These are phyloP conservation scores for Reticulitermes lucifugus DNA, from an alignment of 2,888 invertebrate species.

Conservation along the genomic window DNA sequence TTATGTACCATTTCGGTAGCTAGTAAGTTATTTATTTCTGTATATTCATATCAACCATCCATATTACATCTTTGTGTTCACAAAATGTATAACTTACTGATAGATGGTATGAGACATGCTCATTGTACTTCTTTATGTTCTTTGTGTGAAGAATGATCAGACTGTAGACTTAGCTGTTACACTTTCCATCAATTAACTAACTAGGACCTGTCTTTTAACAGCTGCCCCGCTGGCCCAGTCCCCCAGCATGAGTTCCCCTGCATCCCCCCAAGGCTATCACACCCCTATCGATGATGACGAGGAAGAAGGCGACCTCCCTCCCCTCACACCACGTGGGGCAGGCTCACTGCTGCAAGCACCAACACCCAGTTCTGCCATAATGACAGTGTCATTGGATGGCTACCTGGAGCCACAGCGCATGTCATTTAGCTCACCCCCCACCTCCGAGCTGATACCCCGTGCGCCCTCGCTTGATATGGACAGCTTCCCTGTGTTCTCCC, in stretches of 20 bases:
- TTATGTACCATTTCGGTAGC: not conserved
- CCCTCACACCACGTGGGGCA: conserved; percentile 68
- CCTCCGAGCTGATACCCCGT: conserved; percentile 72
- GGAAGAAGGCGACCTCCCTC: conserved; percentile 53
- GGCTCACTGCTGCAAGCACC: conserved; percentile 66
- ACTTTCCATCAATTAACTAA: not conserved
- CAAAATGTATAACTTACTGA: not conserved
- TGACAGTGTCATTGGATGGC: conserved; percentile 87
- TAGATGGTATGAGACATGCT: no score
- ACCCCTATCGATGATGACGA: conserved; percentile 76
- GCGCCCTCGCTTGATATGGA: conserved; percentile 78
- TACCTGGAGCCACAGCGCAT: conserved; percentile 87
- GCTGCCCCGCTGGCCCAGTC: conserved; percentile 50
- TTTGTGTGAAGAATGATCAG: not conserved
- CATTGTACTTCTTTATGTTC: no score
- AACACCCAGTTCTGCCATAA: conserved; percentile 81
- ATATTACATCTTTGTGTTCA: not conserved
- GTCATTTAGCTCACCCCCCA: conserved; percentile 83
- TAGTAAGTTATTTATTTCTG: not conserved
- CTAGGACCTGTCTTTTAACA: conserved; percentile 25
- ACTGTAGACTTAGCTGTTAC: no score
- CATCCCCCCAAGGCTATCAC: conserved; percentile 79
- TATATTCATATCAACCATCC: not conserved
- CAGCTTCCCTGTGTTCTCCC: conserved; percentile 87
- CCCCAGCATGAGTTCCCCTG: conserved; percentile 67